Percentiles rank a stretch among this genome's conserved stretches.
Conservation (phyloP, 2,888 invertebrate genomes). For the Eupithecia inturbata region DNA sequence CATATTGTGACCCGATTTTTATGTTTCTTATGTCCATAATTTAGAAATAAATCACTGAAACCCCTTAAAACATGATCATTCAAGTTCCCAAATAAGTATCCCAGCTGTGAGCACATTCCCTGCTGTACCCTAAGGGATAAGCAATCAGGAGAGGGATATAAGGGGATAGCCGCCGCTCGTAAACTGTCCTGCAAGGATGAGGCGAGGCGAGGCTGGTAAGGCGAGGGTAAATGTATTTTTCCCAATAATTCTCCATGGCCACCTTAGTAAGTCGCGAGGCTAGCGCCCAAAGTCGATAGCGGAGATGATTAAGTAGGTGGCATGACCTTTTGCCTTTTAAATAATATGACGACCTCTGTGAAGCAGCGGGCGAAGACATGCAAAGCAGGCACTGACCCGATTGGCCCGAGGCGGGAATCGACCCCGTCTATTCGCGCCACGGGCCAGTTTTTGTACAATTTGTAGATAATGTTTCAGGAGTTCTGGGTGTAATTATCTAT, state of each 20-base stretch:
- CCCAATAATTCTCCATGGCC: slow-evolving; percentile 29
- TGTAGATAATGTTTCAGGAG: not conserved
- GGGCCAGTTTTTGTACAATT: no score
- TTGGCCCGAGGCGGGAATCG: no score
- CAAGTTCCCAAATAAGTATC: not conserved
- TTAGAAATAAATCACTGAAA: not conserved
- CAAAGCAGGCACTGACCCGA: no score
- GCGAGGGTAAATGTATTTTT: slow-evolving; percentile 27
- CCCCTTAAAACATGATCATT: not conserved
- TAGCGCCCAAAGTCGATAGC: not conserved
- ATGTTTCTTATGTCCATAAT: no score
- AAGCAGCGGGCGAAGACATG: no score
- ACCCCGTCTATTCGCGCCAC: not conserved
- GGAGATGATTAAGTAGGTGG: not conserved
- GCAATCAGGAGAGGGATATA: slow-evolving; percentile 79
- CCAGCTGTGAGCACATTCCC: not conserved
- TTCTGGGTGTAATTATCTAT: not conserved
- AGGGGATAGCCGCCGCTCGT: slow-evolving; percentile 72
- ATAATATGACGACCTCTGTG: not conserved
- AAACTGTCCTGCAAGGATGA: slow-evolving; percentile 55
- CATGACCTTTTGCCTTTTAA: not conserved
- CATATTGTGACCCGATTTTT: not conserved
- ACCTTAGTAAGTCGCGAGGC: not conserved
- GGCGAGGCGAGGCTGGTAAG: not conserved
- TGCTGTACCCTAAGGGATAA: slow-evolving; percentile 57